Conservation (phyloP, 2,113 vertebrate species). For the Pedetes capensis region DNA sequence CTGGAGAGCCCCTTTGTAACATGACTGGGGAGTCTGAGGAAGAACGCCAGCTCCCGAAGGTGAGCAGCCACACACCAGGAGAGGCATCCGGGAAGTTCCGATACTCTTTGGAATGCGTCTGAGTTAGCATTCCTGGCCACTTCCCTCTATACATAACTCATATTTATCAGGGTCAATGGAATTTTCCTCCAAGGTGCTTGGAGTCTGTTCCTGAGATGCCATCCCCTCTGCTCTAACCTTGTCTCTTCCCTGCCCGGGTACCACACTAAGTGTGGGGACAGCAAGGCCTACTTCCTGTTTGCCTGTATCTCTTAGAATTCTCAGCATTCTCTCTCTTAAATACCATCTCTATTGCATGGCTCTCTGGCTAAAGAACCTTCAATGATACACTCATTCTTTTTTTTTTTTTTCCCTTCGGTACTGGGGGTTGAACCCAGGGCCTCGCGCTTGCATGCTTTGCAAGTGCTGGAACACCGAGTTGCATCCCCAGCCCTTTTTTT, state of each 20-base stretch:
- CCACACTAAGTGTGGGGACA: not conserved
- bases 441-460: no score
- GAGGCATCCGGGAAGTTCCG: not conserved
- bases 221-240: not conserved
- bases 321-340: not conserved
- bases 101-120: not conserved
- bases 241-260: not conserved
- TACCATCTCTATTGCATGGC: not conserved
- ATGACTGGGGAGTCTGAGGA: constrained; percentile 7
- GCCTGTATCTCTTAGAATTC: not conserved
- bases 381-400: no score
- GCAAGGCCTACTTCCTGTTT: not conserved
- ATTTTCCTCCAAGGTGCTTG: constrained; percentile 62
- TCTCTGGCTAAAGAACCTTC: not conserved
- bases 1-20: constrained; percentile 29
- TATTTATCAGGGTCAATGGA: constrained; percentile 26
- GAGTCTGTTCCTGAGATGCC: not conserved
- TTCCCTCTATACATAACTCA: constrained; percentile 8
- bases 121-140: not conserved
- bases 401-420: no score
- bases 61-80: not conserved
- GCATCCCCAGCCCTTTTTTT: no score
- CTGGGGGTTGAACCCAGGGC: no score
- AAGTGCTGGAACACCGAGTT: no score
- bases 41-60: not conserved